Evolutionary conservation across 1,140 invertebrate species (phyloP).

Genomic region (Cyrtorhinus lividipennis): DNA sequence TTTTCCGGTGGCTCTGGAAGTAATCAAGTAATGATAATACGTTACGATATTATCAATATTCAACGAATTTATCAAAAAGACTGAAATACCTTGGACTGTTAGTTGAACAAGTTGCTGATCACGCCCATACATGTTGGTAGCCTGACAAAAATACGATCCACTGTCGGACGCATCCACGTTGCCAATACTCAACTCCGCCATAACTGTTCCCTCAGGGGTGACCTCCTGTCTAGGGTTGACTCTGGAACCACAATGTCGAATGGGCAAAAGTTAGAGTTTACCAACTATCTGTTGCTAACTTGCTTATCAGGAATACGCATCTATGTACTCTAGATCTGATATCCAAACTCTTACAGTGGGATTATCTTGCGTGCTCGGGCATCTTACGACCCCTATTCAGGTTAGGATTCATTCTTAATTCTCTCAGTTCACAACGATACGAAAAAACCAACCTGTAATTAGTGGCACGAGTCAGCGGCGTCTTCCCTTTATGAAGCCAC

Average conservation of each 20-base stretch:
- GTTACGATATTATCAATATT: background rate
- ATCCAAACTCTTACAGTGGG: too few relatives aligned
- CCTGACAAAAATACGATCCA: constrained; percentile 67
- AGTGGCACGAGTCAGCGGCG: constrained; percentile 48
- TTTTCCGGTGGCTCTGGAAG: constrained; percentile 58
- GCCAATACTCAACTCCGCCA: constrained; percentile 55
- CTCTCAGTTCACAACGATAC: too few relatives aligned
- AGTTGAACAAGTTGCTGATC: constrained; percentile 69
- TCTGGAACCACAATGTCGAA: constrained; percentile 31
- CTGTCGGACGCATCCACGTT: constrained; percentile 56
- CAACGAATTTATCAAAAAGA: too few relatives aligned
- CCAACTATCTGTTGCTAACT: background rate
- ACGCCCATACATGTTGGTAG: constrained; percentile 63
- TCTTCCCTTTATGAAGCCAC: constrained; percentile 54
- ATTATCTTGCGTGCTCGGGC: too few relatives aligned
- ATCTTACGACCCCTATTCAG: too few relatives aligned
- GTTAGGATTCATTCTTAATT: too few relatives aligned
- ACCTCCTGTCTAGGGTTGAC: constrained; percentile 51
- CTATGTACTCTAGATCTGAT: too few relatives aligned
- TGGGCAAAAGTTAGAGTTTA: background rate
- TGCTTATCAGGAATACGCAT: too few relatives aligned
- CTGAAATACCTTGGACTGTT: constrained; percentile 66
- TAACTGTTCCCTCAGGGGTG: constrained; percentile 47
- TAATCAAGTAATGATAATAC: constrained; percentile 16
- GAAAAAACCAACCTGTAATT: constrained; percentile 56